These are phyloP conservation scores for Ifrita kowaldi DNA, from an alignment of 2,113 vertebrate genomes.

Conservation along the genomic window DNA sequence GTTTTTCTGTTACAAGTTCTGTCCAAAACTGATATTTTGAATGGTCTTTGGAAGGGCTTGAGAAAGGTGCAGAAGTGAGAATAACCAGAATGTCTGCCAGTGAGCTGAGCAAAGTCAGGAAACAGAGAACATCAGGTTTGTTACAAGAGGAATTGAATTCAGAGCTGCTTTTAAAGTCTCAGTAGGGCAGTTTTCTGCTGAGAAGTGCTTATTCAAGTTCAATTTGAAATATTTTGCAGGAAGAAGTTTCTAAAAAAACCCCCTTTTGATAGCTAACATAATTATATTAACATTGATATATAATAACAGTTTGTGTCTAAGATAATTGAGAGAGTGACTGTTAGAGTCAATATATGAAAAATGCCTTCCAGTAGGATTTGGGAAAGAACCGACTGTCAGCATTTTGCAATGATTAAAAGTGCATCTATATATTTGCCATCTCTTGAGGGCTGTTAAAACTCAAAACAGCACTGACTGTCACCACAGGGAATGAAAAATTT, in stretches of 20 bases:
- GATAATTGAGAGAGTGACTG: background rate
- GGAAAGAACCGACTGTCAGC: background rate
- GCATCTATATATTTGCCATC: background rate
- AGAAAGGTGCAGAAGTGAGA: background rate
- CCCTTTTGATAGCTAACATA: background rate
- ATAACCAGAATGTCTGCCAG: background rate
- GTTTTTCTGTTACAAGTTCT: background rate
- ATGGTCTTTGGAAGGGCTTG: background rate
- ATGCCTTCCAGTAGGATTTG: background rate
- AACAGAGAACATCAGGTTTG: background rate
- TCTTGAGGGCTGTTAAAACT: background rate
- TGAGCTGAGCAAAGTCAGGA: background rate
- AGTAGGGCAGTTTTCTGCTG: background rate
- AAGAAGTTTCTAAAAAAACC: background rate
- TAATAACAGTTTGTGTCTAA: background rate
- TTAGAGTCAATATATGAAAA: background rate
- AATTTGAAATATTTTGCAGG: background rate
- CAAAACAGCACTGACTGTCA: background rate
- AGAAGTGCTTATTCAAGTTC: slow-evolving; percentile 10
- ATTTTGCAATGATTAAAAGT: background rate
- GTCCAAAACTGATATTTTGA: background rate
- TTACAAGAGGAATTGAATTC: slow-evolving; percentile 1
- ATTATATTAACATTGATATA: background rate
- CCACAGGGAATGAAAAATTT: background rate
- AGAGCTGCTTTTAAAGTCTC: background rate